Percentiles rank a stretch among this genome's conserved stretches.
Conservation (phyloP, 2,113 vertebrate species). For the Phrynocephalus versicolor region DNA sequence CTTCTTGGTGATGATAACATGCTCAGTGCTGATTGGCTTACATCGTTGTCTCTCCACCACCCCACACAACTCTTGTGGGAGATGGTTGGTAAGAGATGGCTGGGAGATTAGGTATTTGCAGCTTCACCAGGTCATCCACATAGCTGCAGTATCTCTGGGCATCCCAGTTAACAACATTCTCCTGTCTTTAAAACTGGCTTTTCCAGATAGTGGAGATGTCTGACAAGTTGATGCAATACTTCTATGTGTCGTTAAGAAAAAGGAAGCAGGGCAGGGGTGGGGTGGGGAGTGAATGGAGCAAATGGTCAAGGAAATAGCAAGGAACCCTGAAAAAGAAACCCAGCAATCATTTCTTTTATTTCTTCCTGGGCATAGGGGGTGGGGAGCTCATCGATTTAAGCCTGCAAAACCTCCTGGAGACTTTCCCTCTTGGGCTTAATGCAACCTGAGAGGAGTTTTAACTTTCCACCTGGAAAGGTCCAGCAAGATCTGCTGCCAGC, state of each 20-base stretch:
- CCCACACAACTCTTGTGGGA: not conserved
- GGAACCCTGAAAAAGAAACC: constrained; percentile 32
- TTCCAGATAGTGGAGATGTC: constrained; percentile 8
- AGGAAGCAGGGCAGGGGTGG: not conserved
- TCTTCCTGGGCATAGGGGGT: constrained; percentile 46
- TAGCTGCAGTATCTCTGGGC: not conserved
- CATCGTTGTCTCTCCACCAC: not conserved
- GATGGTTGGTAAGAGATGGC: not conserved
- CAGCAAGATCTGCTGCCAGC: constrained; percentile 60
- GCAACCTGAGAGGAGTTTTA: constrained; percentile 19
- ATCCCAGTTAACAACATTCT: not conserved
- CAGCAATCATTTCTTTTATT: not conserved
- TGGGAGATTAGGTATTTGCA: constrained; percentile 3
- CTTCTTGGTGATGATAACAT: not conserved
- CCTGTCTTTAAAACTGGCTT: not conserved
- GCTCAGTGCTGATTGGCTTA: not conserved
- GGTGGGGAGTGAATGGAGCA: constrained; percentile 22
- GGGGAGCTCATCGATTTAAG: constrained; percentile 30
- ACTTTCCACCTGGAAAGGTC: constrained; percentile 55
- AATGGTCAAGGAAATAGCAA: constrained; percentile 19
- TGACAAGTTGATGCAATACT: not conserved
- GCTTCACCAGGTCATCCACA: not conserved
- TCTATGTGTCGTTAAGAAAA: not conserved
- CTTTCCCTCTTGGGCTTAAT: constrained; percentile 13
- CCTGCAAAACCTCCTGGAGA: too few species aligned